Percentiles rank a stretch among this genome's conserved stretches.
phyloP scores from a whole-genome alignment of 2,888 invertebrate genomes.

The Heliconius ethilla region DNA sequence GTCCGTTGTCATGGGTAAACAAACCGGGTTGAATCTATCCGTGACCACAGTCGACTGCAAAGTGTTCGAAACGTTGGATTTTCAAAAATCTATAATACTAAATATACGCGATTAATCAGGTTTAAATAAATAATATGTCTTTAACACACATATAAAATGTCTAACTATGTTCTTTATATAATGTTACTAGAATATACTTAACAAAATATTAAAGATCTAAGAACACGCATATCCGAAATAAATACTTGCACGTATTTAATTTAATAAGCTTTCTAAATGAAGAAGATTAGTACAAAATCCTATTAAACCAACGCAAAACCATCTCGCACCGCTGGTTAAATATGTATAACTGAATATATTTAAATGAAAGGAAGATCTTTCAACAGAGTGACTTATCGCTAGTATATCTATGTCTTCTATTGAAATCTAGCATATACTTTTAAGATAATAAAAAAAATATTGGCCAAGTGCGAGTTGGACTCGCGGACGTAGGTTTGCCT shows the following conservation, averaged over 20 bases:
- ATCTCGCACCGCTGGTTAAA: constrained; percentile 4
- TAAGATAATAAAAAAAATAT: neutral
- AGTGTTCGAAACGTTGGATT: too few species aligned
- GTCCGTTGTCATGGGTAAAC: too few species aligned
- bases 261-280: neutral
- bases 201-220: neutral
- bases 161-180: too few species aligned
- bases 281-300: constrained; percentile 4
- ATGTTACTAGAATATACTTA: too few species aligned
- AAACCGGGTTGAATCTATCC: too few species aligned
- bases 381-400: neutral
- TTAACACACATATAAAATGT: too few species aligned
- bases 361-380: neutral
- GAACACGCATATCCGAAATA: neutral
- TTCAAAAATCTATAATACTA: too few species aligned
- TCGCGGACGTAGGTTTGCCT: too few species aligned
- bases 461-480: too few species aligned
- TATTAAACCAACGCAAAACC: constrained; percentile 1
- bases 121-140: too few species aligned
- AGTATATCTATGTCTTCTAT: neutral
- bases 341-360: neutral
- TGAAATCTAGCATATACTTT: neutral
- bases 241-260: constrained; percentile 1
- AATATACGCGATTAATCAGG: too few species aligned
- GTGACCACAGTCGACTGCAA: too few species aligned